Conservation (phyloP, 2,113 vertebrate genomes). For the Scomber scombrus region DNA sequence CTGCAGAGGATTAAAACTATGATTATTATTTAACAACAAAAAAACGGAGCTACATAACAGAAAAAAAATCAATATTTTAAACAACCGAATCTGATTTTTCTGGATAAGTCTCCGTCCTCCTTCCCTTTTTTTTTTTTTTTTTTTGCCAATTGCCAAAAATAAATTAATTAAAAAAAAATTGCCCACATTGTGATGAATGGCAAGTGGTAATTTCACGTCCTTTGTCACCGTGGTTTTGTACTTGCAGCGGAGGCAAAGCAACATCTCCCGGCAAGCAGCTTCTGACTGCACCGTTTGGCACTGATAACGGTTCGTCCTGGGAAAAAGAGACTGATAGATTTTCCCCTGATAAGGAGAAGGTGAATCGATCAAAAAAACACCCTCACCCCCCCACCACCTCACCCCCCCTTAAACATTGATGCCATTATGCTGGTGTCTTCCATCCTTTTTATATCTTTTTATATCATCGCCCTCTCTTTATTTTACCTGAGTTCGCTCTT, state of each 20-base stretch:
- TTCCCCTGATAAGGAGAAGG: constrained; percentile 79
- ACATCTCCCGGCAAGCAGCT: constrained; percentile 71
- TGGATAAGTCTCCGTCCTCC: background rate
- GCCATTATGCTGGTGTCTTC: constrained; percentile 30
- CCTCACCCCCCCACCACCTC: too few relatives aligned
- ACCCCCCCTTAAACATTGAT: constrained; percentile 22
- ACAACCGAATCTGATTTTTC: too few relatives aligned
- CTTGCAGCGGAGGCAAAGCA: constrained; percentile 80
- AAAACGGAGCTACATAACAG: background rate
- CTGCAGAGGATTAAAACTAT: background rate
- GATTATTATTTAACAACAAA: background rate
- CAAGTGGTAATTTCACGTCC: constrained; percentile 17
- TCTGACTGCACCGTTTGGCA: constrained; percentile 84
- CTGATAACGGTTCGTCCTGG: constrained; percentile 81
- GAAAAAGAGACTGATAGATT: constrained; percentile 75
- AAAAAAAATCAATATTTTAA: background rate
- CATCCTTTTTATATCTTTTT: constrained; percentile 52
- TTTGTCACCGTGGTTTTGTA: constrained; percentile 79
- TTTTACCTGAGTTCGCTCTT: constrained; percentile 42
- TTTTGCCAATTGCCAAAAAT: too few relatives aligned
- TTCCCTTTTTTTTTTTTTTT: too few relatives aligned
- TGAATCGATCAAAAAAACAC: constrained; percentile 78
- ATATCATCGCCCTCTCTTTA: constrained; percentile 24
- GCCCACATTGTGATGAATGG: background rate
- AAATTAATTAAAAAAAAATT: too few relatives aligned